Evolutionary conservation across 2,888 invertebrate species (phyloP).

Genomic region (Dynastes hyllus): DNA sequence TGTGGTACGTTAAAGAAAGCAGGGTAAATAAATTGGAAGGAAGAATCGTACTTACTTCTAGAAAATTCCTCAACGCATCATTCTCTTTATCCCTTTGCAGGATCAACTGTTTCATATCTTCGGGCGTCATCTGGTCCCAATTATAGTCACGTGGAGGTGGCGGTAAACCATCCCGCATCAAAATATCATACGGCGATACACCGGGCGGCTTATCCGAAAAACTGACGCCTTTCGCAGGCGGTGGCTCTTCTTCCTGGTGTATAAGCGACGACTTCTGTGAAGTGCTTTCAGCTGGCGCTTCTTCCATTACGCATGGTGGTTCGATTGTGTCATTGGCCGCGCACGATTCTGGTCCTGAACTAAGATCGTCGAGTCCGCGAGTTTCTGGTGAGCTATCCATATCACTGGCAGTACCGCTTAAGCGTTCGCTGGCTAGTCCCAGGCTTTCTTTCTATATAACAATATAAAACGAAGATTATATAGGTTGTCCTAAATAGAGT

Average conservation of each 20-base stretch:
- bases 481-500: too few relatives aligned
- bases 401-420: not conserved
- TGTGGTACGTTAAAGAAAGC: too few relatives aligned
- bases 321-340: not conserved
- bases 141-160: constrained; percentile 16
- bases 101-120: constrained; percentile 52
- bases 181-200: not conserved
- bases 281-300: too few relatives aligned
- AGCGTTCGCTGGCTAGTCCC: constrained; percentile 14
- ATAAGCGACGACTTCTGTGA: too few relatives aligned
- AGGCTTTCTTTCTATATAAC: constrained; percentile 29
- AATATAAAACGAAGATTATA: not conserved
- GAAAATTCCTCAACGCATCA: constrained; percentile 53
- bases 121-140: constrained; percentile 41
- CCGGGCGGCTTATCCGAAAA: too few relatives aligned
- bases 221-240: too few relatives aligned
- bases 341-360: constrained; percentile 2
- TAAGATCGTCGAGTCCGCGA: not conserved
- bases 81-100: constrained; percentile 56
- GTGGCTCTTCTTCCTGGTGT: too few relatives aligned
- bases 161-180: not conserved
- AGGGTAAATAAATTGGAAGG: too few relatives aligned
- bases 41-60: constrained; percentile 51
- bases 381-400: not conserved
- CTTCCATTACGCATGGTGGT: not conserved